phyloP scores from a whole-genome alignment of 2,888 invertebrate genomes.

The Xestia ashworthii region DNA sequence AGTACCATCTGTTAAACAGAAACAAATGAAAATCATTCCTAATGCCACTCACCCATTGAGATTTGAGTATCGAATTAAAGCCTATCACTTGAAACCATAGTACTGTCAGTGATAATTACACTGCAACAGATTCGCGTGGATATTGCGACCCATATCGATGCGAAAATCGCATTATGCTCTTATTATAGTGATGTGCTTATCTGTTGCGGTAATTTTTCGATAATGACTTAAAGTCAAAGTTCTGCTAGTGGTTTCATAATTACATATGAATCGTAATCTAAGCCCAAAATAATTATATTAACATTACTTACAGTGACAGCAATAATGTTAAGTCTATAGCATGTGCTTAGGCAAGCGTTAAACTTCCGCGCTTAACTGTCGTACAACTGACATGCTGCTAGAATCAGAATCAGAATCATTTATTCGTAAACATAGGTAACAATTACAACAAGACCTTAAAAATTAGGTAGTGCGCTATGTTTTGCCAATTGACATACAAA shows the following conservation, averaged over 20 bases:
- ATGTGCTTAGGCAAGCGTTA: background rate
- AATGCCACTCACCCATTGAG: background rate
- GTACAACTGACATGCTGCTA: too few species aligned
- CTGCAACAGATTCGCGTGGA: constrained; percentile 40
- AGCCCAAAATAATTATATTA: background rate
- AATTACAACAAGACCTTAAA: too few species aligned
- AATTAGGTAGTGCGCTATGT: too few species aligned
- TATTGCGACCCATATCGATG: constrained; percentile 24
- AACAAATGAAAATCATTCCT: background rate
- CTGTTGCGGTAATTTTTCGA: background rate
- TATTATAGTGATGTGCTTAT: constrained; percentile 41
- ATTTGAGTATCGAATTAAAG: constrained; percentile 39
- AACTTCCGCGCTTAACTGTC: background rate
- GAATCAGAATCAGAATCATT: too few species aligned
- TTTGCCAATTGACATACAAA: too few species aligned
- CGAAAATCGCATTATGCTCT: constrained; percentile 42
- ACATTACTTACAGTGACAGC: background rate
- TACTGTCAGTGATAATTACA: constrained; percentile 54
- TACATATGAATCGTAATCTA: background rate
- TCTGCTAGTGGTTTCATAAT: background rate
- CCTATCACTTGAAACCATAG: constrained; percentile 29
- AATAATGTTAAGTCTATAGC: background rate
- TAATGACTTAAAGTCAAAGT: background rate
- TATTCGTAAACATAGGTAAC: too few species aligned
- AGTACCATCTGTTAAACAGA: background rate